Evolutionary conservation across 2,888 invertebrate genomes (phyloP).

Genomic region (Rhopalosiphum nymphaeae): DNA sequence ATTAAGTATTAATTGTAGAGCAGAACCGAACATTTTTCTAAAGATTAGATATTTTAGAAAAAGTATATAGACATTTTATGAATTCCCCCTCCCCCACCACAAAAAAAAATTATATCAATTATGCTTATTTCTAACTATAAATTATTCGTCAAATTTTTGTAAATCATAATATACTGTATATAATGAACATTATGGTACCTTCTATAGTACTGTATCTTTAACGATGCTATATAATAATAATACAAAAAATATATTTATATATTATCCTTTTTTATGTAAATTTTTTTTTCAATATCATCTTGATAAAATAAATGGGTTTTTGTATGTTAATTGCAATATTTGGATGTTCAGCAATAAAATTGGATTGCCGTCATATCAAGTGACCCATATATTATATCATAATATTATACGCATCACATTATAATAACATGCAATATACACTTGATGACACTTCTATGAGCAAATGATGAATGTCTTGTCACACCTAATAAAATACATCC

Average conservation of each 20-base stretch:
- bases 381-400: background rate
- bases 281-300: background rate
- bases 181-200: background rate
- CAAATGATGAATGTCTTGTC: constrained; percentile 35
- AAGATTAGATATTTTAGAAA: background rate
- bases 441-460: background rate
- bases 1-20: no score
- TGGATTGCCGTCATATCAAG: background rate
- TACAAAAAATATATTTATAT: background rate
- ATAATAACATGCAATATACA: background rate
- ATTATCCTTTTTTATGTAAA: background rate
- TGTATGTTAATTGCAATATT: background rate
- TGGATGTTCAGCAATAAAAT: background rate
- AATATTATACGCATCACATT: background rate
- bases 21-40: no score
- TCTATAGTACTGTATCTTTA: background rate
- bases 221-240: background rate
- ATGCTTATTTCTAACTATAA: background rate
- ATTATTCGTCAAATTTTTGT: background rate
- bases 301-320: background rate
- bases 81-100: background rate
- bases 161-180: background rate
- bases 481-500: background rate
- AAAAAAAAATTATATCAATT: background rate
- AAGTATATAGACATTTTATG: background rate